phyloP scores from a whole-genome alignment of 2,113 vertebrate species.

The Morone chrysops region DNA sequence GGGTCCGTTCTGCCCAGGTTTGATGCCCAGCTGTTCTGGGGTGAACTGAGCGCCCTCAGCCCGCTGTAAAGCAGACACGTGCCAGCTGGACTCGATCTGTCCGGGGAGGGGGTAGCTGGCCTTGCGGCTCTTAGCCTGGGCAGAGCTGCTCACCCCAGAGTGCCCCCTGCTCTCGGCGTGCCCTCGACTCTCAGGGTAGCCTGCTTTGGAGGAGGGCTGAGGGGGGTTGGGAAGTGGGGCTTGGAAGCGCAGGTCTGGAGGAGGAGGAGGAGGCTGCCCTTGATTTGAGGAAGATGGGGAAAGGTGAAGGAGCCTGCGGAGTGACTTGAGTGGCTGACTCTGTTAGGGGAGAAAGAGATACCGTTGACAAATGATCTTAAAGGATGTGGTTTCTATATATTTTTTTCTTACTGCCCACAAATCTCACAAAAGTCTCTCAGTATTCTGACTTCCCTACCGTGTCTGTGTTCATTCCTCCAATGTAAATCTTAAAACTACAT shows the following conservation, averaged over 20 bases:
- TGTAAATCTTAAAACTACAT: not conserved
- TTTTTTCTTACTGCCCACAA: not conserved
- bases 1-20: conserved; percentile 96
- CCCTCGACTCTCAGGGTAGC: conserved; percentile 81
- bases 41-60: conserved; percentile 90
- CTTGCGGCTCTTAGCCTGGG: conserved; percentile 89
- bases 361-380: not conserved
- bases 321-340: conserved; percentile 97
- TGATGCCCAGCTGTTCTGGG: conserved; percentile 93
- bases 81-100: conserved; percentile 95
- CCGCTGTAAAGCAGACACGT: conserved; percentile 90
- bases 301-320: conserved; percentile 95
- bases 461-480: not conserved
- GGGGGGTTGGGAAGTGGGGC: conserved; percentile 84
- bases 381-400: not conserved
- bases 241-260: conserved; percentile 93
- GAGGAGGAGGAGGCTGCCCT: conserved; percentile 83
- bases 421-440: not conserved
- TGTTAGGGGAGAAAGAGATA: conserved; percentile 70
- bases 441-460: not conserved
- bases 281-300: conserved; percentile 91
- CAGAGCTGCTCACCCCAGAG: conserved; percentile 81
- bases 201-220: conserved; percentile 88
- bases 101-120: conserved; percentile 91
- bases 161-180: conserved; percentile 80